Percentiles rank a stretch among this genome's conserved stretches.
phyloP scores from a whole-genome alignment of 2,113 vertebrate genomes.

The Hydrolagus affinis region DNA sequence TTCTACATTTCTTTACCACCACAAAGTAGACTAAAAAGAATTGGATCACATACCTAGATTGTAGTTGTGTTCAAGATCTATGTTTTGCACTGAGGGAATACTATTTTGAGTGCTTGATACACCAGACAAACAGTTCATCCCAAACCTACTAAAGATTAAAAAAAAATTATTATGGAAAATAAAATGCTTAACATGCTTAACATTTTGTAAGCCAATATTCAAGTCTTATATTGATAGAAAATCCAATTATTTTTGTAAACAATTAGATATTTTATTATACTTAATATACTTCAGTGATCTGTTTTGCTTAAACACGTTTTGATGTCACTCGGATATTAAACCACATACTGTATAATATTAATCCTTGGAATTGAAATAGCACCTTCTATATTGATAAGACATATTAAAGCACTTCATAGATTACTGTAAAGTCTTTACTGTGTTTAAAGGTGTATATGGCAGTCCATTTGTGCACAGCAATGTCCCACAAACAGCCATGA shows the following conservation, averaged over 20 bases:
- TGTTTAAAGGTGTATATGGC: no score
- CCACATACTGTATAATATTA: background rate
- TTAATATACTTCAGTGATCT: background rate
- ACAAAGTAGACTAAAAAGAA: background rate
- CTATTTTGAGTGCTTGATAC: background rate
- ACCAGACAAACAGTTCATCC: background rate
- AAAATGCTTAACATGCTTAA: background rate
- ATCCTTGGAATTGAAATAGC: no score
- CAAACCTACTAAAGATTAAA: background rate
- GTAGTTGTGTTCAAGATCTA: conserved; percentile 4
- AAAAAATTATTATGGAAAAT: background rate
- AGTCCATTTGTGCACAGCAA: no score
- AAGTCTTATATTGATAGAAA: background rate
- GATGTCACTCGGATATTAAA: background rate
- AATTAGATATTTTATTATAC: background rate
- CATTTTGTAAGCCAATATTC: no score
- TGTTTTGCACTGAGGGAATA: background rate
- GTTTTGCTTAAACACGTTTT: background rate
- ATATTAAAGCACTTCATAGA: no score
- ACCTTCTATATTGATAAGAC: no score
- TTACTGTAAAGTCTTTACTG: no score
- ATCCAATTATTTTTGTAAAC: background rate
- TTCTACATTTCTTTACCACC: background rate
- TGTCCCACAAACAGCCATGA: no score
- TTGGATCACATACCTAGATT: conserved; percentile 10